Percentiles rank a stretch among this genome's conserved stretches.
Conservation (phyloP, 2,797 vertebrate genomes). For the Glossophaga mutica region DNA sequence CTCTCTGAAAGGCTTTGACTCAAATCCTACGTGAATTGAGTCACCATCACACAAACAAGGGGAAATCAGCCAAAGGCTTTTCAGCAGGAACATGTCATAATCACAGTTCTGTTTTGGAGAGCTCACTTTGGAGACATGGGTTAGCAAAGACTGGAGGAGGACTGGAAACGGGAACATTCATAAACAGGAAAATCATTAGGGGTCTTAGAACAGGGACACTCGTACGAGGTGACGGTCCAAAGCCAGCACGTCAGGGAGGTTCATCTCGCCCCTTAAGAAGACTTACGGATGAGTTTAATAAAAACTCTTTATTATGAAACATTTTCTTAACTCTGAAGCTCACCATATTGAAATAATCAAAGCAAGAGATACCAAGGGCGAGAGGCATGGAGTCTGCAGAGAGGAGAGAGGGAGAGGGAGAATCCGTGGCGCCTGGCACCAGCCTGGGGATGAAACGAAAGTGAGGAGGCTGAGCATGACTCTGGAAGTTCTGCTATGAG, state of each 20-base stretch:
- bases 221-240: neutral
- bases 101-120: neutral
- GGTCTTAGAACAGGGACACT: neutral
- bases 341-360: neutral
- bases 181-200: neutral
- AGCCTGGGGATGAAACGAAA: neutral
- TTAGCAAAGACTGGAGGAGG: neutral
- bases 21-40: neutral
- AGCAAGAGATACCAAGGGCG: neutral
- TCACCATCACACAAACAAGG: neutral
- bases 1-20: neutral
- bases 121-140: neutral
- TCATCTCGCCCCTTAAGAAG: neutral
- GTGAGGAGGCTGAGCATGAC: neutral
- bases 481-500: neutral
- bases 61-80: neutral
- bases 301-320: neutral
- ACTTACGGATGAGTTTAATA: neutral
- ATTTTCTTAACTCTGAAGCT: neutral
- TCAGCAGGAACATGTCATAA: neutral
- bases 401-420: neutral
- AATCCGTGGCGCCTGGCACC: neutral
- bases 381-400: neutral
- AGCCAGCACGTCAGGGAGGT: neutral
- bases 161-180: no score